Percentiles rank a stretch among this genome's conserved stretches.
phyloP scores from a whole-genome alignment of 2,113 vertebrate species.

The Atherinomorus stipes region DNA sequence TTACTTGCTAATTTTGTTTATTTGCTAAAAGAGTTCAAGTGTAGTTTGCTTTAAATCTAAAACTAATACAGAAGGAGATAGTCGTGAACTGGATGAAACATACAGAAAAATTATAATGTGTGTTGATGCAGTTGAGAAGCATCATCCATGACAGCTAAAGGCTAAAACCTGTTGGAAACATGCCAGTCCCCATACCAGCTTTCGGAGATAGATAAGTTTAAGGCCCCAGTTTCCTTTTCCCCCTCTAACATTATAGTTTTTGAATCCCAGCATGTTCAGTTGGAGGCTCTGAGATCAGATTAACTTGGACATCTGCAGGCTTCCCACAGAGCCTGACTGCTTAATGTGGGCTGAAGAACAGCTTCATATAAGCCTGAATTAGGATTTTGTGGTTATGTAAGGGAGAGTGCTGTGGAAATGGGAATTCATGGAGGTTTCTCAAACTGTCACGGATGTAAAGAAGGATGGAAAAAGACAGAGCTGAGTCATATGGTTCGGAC shows the following conservation, averaged over 20 bases:
- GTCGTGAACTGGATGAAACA: no score
- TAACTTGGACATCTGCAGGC: constrained; percentile 43
- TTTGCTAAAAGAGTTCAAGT: no score
- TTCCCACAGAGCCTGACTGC: constrained; percentile 44
- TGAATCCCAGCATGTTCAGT: constrained; percentile 24
- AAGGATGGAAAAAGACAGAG: background rate
- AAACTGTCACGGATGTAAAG: constrained; percentile 12
- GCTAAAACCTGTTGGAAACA: no score
- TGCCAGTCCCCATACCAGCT: no score
- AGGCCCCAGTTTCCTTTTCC: background rate
- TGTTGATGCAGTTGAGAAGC: no score
- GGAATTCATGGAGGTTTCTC: constrained; percentile 47
- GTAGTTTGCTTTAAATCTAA: no score
- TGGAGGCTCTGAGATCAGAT: constrained; percentile 50
- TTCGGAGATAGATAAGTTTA: background rate
- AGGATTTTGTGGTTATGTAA: constrained; percentile 73
- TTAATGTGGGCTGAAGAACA: constrained; percentile 52
- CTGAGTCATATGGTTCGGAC: constrained; percentile 25
- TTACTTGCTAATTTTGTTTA: no score
- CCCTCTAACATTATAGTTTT: background rate
- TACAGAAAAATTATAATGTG: no score
- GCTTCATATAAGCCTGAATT: constrained; percentile 54
- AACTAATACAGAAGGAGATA: no score
- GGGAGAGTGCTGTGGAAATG: constrained; percentile 28
- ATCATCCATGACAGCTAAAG: no score